phyloP scores from a whole-genome alignment of 2,888 invertebrate species.

The Saturnia pavonia region DNA sequence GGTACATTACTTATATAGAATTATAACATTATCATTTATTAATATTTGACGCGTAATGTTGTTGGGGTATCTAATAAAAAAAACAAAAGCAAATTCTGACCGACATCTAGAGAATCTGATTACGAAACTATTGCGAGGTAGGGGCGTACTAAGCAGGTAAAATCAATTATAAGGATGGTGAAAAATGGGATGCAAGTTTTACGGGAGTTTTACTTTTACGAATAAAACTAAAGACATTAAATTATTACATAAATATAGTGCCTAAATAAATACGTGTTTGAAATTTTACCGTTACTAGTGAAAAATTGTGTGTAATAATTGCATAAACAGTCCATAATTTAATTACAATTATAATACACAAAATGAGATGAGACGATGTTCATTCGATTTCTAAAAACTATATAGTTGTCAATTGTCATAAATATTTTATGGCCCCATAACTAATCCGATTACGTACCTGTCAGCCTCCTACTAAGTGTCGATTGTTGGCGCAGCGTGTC shows the following conservation, averaged over 20 bases:
- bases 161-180: neutral
- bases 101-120: neutral
- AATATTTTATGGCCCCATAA: neutral
- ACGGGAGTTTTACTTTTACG: neutral
- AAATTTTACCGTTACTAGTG: neutral
- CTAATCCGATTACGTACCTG: constrained; percentile 2
- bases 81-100: neutral
- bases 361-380: too few relatives aligned
- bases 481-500: constrained; percentile 57
- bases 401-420: neutral
- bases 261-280: too few relatives aligned
- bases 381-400: neutral
- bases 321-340: neutral
- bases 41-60: too few relatives aligned
- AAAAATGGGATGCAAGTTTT: neutral
- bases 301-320: neutral
- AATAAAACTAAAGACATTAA: neutral
- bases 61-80: too few relatives aligned
- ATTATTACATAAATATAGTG: too few relatives aligned
- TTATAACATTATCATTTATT: too few relatives aligned
- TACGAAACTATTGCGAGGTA: neutral
- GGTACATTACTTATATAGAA: too few relatives aligned
- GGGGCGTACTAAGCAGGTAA: neutral
- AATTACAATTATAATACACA: too few relatives aligned
- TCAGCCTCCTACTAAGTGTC: constrained; percentile 43